Evolutionary conservation across 1,140 invertebrate species (phyloP), one percentile per base, ranked within the genome.

Genomic region (Galleria mellonella): DNA sequence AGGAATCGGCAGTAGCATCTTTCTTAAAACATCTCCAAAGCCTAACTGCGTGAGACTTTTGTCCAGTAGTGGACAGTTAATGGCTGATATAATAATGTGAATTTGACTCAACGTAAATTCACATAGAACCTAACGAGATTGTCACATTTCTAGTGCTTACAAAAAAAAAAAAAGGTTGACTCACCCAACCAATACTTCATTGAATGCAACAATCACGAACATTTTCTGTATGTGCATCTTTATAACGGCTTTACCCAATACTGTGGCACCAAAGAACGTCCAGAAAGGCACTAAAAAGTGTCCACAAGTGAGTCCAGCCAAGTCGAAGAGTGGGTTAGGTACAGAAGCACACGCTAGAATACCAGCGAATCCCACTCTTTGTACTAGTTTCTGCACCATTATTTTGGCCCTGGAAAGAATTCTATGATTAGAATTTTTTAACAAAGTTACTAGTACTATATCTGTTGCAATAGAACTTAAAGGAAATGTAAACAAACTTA

Each of bases 221-320:
- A 99, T 87, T 87, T 97, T 97, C 89, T 99, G 98, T 72, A 99
- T 95, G 78, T 98, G 97, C 95, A 99, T 98, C 89, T 99, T 99
- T 55, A 99, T 93, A 32, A 99, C 89, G 32, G 98, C 98, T 87
- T 99, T 99, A 32, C 98, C 98, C 48, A 99, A 94, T 0, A 99
- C 87, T 0, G 98, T 99, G 40, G 98, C 98, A 28, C 98, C 98
- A 83, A 99, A 99, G 88, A 99, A 99, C 15, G 98, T 99, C 96
- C 97, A 99, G 87, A 99, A 99, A 28, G 98, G 98, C 66, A 99
- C 96, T 36, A 99, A 88, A 83, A 98, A 99, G 87, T 99, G 97
- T 7, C 98, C 98, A 86, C 98, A 99, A 0, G 97, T 99, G 10
- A 99, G 95, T 0, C 98, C 98, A 41, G 98, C 98, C 62, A 99